Conservation (phyloP, 2,888 invertebrate genomes). For the Sceliomorpha sp. region DNA sequence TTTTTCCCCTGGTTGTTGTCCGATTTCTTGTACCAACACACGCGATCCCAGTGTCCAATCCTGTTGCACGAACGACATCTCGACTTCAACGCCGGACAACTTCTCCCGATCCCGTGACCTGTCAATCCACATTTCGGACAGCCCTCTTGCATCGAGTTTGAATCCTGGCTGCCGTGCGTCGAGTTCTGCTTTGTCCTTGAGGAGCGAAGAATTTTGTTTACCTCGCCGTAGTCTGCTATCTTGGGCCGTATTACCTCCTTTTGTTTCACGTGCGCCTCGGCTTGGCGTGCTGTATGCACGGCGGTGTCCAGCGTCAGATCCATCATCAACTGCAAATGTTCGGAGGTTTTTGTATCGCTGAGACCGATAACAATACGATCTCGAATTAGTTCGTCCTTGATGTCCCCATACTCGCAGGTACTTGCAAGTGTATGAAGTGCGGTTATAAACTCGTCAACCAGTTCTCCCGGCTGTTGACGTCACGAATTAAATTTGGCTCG, state of each 20-base stretch:
- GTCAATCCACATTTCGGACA: conserved; percentile 26
- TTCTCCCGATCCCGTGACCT: conserved; percentile 12
- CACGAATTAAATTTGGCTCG: conserved; percentile 55
- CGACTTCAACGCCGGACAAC: conserved; percentile 54
- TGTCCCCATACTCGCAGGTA: conserved; percentile 56
- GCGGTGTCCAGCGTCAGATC: conserved; percentile 36
- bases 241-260: conserved; percentile 17
- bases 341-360: conserved; percentile 49
- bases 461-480: conserved; percentile 45
- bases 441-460: conserved; percentile 56
- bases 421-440: conserved; percentile 57
- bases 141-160: background rate
- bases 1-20: conserved; percentile 12
- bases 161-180: background rate
- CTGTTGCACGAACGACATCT: conserved; percentile 53
- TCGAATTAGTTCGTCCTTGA: conserved; percentile 62
- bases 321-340: conserved; percentile 53
- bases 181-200: conserved; percentile 9
- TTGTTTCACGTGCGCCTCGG: conserved; percentile 45
- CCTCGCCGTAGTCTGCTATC: conserved; percentile 2
- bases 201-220: conserved; percentile 14
- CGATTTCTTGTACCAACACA: conserved; percentile 45
- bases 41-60: conserved; percentile 57
- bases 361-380: conserved; percentile 65
- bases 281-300: conserved; percentile 48